Conservation (phyloP, 2,888 invertebrate species). For the Dysmachus trigonus region DNA sequence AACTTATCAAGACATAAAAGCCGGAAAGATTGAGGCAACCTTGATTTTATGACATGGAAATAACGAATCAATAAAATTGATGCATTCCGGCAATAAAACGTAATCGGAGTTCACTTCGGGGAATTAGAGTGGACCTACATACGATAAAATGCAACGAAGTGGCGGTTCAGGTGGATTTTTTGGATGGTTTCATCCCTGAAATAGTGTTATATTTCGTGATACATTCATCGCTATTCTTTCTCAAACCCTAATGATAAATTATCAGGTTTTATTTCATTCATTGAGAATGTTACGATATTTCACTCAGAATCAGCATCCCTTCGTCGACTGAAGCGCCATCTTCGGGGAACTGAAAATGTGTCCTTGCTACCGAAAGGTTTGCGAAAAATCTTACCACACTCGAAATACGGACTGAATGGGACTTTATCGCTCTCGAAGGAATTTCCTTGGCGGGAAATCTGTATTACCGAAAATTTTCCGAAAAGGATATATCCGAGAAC, state of each 20-base stretch:
- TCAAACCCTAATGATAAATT: background rate
- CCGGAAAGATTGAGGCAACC: background rate
- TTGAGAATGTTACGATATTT: background rate
- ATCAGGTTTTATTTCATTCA: background rate
- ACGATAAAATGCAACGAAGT: background rate
- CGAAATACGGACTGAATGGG: background rate
- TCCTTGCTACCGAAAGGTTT: background rate
- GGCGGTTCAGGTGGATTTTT: background rate
- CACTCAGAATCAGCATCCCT: background rate
- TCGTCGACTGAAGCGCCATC: background rate
- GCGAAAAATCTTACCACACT: background rate
- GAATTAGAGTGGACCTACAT: background rate
- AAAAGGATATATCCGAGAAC: background rate
- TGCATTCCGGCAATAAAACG: background rate
- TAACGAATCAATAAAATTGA: background rate
- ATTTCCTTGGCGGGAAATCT: background rate
- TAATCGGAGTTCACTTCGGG: background rate
- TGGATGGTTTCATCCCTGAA: background rate
- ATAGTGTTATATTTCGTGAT: background rate
- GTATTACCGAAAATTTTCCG: background rate
- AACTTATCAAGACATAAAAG: conserved; percentile 5
- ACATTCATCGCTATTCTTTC: background rate
- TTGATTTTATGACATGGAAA: background rate
- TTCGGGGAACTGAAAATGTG: background rate
- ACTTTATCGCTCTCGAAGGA: background rate